Base-by-base conservation (phyloP, 2,797 vertebrate species). In the Enteromius anoplus region DNA sequence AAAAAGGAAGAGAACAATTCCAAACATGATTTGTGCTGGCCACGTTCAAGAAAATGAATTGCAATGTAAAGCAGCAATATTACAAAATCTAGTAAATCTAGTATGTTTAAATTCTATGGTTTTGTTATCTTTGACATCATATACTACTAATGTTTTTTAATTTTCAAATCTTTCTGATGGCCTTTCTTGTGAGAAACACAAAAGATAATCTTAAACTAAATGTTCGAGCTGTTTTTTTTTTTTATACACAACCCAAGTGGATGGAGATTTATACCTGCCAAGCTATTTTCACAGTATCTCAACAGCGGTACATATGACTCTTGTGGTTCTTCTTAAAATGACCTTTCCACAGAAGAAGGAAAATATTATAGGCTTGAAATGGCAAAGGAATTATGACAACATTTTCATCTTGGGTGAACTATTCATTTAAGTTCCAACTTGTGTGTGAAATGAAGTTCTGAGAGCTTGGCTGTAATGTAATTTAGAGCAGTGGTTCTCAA, bases 401-500 rank as follows among this genome's bases (percentile, higher is more conserved):
- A 73, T 73, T 53, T 73, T 53, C 29, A 34, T 73, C 5, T 34
- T 53, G 47, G 26, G 17, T 72, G 70, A 72, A 42, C 34, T 42
- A 29, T 29, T 62, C 37, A 0, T 62, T 62, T 19, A 62, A 62
- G 23, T 60, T 62, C 75, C 23, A 19, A 64, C 58, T 75, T 75
- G 19, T 58, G 32, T 55, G 29, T 75, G 72, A 76, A 58, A 76
- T 62, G 4, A 62, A 62, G n/a, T 77, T 77, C 15, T 62, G 37
- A 77, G 37, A 58, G 34, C 51, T 58, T 75, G 55, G 23, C 23
- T 77, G 55, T 19, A 45, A 77, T 77, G 75, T 40, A 19, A 76
- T 76, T 62, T 62, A 76, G 55, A 45, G 15, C 55, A 45, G 55
- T 42, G 37, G 15, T 45, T 76, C 53, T 29, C 37, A 62, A 58